Percentiles rank a stretch among this genome's conserved stretches.
Conservation (phyloP, 1,140 invertebrate genomes). For the Cryptotermes secundus region DNA sequence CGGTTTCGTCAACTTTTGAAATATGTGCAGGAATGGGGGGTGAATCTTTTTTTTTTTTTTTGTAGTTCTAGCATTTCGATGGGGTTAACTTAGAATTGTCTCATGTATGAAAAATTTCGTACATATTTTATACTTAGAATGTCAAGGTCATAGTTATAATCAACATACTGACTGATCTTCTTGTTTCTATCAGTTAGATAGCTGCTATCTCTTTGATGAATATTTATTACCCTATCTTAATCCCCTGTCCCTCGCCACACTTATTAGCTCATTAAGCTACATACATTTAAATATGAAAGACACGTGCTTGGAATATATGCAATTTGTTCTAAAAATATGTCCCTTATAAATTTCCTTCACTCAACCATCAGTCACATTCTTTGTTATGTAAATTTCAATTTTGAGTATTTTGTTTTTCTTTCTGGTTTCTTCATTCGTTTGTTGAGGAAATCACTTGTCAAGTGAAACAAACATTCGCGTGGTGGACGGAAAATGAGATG, state of each 20-base stretch:
- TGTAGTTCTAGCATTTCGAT: too few species aligned
- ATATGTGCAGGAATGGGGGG: too few species aligned
- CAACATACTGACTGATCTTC: not conserved
- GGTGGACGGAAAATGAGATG: not conserved
- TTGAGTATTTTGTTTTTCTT: not conserved
- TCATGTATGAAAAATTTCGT: too few species aligned
- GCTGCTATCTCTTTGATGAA: not conserved
- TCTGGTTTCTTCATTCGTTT: too few species aligned
- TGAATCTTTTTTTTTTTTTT: too few species aligned
- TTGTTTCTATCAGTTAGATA: not conserved
- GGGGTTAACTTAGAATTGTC: too few species aligned
- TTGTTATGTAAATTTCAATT: not conserved
- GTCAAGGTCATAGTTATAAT: not conserved
- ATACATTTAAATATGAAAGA: not conserved
- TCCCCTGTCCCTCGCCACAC: not conserved
- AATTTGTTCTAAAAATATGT: not conserved
- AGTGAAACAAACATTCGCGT: too few species aligned
- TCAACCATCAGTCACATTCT: not conserved
- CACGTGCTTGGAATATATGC: not conserved
- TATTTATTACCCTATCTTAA: not conserved
- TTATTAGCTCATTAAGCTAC: not conserved
- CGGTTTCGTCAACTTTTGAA: too few species aligned
- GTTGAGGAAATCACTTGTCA: too few species aligned
- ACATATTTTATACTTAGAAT: not conserved
- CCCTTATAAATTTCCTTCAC: not conserved